Conservation (phyloP, 1,140 invertebrate species). For the Aradophagus sp. region DNA sequence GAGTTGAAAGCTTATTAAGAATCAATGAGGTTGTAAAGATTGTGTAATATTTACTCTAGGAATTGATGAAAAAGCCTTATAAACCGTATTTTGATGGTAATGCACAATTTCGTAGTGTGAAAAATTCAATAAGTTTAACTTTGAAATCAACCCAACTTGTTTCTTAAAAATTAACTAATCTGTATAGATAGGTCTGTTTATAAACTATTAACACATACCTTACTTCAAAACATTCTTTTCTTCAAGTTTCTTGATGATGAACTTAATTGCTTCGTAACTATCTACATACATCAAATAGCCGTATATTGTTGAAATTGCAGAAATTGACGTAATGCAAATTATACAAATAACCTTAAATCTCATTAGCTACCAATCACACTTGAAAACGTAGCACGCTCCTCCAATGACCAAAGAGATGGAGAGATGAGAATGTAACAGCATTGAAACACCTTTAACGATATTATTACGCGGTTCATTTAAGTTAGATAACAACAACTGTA, state of each 20-base stretch:
- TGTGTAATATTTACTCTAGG: conserved; percentile 9
- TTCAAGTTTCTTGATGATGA: too few species aligned
- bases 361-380: conserved; percentile 34
- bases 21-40: conserved; percentile 10
- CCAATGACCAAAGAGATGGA: conserved; percentile 52
- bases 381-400: conserved; percentile 30
- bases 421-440: conserved; percentile 46
- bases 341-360: conserved; percentile 52
- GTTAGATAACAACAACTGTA: conserved; percentile 72
- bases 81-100: neutral
- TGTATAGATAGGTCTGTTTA: too few species aligned
- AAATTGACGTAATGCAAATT: conserved; percentile 46
- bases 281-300: conserved; percentile 11
- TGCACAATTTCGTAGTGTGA: neutral
- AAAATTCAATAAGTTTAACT: too few species aligned
- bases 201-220: too few species aligned
- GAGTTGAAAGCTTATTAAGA: conserved; percentile 34
- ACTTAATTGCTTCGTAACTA: too few species aligned
- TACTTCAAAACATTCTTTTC: too few species aligned
- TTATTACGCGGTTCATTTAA: conserved; percentile 74
- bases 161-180: too few species aligned
- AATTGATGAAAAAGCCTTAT: conserved; percentile 5
- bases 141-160: too few species aligned
- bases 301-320: conserved; percentile 19
- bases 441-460: conserved; percentile 69